A percentile compares a stretch with the other conserved stretches of the same genome.
Evolutionary conservation across 2,888 invertebrate species (phyloP).

Genomic region (Nomada fabriciana): DNA sequence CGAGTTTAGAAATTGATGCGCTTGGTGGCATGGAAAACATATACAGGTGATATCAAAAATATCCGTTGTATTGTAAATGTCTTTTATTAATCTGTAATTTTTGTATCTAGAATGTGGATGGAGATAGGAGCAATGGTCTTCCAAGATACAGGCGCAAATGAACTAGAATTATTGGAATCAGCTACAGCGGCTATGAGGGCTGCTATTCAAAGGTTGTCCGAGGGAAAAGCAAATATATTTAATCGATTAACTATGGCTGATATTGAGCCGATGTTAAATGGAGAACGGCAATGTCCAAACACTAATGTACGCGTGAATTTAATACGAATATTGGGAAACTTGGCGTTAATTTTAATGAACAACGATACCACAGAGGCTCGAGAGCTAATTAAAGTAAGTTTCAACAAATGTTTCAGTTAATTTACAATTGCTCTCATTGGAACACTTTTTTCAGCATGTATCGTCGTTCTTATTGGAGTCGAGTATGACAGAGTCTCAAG

Average conservation of each 20-base stretch:
- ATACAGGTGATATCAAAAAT: constrained; percentile 75
- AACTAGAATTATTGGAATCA: constrained; percentile 88
- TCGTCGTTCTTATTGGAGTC: constrained; percentile 88
- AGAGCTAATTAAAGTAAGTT: constrained; percentile 74
- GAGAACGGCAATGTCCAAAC: constrained; percentile 72
- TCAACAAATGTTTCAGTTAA: not conserved
- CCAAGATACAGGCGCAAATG: constrained; percentile 85
- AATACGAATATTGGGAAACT: constrained; percentile 76
- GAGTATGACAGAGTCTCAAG: constrained; percentile 86
- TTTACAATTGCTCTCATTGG: no score
- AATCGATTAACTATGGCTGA: constrained; percentile 86
- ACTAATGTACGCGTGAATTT: constrained; percentile 75
- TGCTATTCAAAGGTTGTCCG: constrained; percentile 89
- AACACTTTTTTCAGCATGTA: constrained; percentile 78
- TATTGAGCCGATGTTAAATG: constrained; percentile 85
- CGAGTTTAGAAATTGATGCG: constrained; percentile 87
- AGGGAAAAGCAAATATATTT: constrained; percentile 84
- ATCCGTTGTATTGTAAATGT: no score
- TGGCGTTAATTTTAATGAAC: constrained; percentile 72
- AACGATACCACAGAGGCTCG: constrained; percentile 46
- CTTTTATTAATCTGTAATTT: not conserved
- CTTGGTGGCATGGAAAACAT: constrained; percentile 88
- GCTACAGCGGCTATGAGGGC: constrained; percentile 91
- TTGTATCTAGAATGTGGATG: constrained; percentile 87
- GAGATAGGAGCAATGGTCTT: constrained; percentile 88